A percentile compares a stretch with the other conserved stretches of the same genome.
Evolutionary conservation across 1,140 invertebrate genomes (phyloP).

Genomic region (Rhynchophorus ferrugineus): DNA sequence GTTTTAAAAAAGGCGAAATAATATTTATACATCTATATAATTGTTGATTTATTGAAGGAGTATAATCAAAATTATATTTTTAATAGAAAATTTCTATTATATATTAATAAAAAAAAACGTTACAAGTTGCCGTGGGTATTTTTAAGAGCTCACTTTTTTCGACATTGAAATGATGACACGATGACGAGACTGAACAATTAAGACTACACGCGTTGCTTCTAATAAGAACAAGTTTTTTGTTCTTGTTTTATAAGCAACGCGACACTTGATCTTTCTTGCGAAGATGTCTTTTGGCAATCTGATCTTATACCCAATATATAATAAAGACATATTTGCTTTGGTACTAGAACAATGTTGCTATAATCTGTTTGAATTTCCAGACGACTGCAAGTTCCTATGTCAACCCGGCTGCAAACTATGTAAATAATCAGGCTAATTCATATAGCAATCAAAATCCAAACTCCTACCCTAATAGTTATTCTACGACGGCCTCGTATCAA

Average conservation of each 20-base stretch:
- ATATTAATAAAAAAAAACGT: too few species aligned
- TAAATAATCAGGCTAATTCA: slow-evolving; percentile 11
- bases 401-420: not conserved
- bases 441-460: slow-evolving; percentile 21
- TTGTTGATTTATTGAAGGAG: too few species aligned
- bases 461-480: slow-evolving; percentile 34
- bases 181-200: slow-evolving; percentile 20
- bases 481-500: slow-evolving; percentile 31
- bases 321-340: not conserved
- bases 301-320: too few species aligned
- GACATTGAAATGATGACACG: slow-evolving; percentile 15
- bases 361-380: too few species aligned
- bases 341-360: too few species aligned
- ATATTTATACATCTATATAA: too few species aligned
- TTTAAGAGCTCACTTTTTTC: too few species aligned
- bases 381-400: not conserved
- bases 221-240: slow-evolving; percentile 13
- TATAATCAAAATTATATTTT: too few species aligned
- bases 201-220: too few species aligned
- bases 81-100: too few species aligned
- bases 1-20: too few species aligned
- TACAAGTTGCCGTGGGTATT: too few species aligned
- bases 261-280: not conserved
- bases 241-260: not conserved
- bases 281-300: not conserved